Percentiles rank a stretch among this genome's conserved stretches.
phyloP scores from a whole-genome alignment of 2,797 vertebrate genomes.

The Morus bassanus region DNA sequence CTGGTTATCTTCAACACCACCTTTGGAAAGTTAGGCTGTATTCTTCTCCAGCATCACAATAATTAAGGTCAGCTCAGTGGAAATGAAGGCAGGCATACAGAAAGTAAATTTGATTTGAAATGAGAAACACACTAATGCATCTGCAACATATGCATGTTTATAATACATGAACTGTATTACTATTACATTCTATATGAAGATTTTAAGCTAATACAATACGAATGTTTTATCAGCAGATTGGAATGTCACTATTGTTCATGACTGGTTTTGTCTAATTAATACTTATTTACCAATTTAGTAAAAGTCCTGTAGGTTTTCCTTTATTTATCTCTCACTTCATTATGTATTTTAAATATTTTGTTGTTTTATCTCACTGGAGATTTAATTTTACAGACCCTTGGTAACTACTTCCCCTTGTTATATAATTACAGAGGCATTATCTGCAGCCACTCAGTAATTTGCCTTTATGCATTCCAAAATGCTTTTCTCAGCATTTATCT shows the following conservation, averaged over 20 bases:
- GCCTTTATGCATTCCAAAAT: background rate
- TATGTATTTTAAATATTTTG: background rate
- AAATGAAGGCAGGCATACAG: background rate
- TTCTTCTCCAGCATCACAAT: background rate
- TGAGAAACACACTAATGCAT: background rate
- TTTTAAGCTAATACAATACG: background rate
- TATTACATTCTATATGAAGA: background rate
- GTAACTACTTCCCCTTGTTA: background rate
- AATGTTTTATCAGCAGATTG: background rate
- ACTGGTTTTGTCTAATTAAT: background rate
- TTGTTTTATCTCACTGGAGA: background rate
- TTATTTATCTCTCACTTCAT: background rate
- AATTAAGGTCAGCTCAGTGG: background rate
- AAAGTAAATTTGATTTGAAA: background rate
- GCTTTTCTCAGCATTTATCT: constrained; percentile 14
- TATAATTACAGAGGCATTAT: background rate
- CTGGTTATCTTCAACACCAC: background rate
- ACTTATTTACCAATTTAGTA: background rate
- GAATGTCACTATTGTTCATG: background rate
- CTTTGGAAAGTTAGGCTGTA: background rate
- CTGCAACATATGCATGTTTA: background rate
- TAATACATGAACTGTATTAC: background rate
- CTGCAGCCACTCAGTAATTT: background rate
- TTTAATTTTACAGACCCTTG: background rate
- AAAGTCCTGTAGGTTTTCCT: background rate